Conservation (phyloP, 2,113 vertebrate genomes). For the Spilogale gracilis region DNA sequence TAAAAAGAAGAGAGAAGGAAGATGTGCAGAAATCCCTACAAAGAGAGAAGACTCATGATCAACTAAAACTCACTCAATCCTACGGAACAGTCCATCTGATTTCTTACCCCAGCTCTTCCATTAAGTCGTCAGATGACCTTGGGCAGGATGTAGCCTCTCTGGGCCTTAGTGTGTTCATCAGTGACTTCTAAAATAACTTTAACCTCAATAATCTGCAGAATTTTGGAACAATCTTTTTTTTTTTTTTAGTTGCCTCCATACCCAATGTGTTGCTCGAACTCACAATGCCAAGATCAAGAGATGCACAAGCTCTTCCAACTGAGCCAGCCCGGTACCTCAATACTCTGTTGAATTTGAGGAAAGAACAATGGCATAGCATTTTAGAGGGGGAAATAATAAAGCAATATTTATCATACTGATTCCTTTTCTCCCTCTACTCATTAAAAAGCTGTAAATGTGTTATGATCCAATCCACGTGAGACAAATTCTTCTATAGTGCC, state of each 20-base stretch:
- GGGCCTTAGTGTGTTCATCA: not conserved
- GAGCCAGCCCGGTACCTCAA: not conserved
- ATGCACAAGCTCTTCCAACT: not conserved
- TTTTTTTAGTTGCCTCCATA: not conserved
- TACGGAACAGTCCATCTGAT: not conserved
- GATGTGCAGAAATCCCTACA: not conserved
- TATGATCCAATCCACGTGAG: not conserved
- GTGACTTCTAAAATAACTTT: slow-evolving; percentile 18
- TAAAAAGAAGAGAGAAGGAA: slow-evolving; percentile 55
- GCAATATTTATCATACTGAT: not conserved
- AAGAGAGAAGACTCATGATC: not conserved
- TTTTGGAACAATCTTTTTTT: not conserved
- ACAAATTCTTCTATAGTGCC: not conserved
- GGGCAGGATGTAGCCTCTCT: slow-evolving; percentile 17
- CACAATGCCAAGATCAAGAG: not conserved
- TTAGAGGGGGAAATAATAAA: not conserved
- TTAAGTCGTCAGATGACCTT: not conserved
- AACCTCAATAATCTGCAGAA: not conserved
- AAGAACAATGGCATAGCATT: not conserved
- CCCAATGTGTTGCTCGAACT: not conserved
- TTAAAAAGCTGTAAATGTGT: not conserved
- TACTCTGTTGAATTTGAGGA: slow-evolving; percentile 14
- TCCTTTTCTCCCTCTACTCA: not conserved
- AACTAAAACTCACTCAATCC: not conserved
- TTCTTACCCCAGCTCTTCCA: not conserved